phyloP scores from a whole-genome alignment of 1,140 invertebrate species.

The Bombus vancouverensis region DNA sequence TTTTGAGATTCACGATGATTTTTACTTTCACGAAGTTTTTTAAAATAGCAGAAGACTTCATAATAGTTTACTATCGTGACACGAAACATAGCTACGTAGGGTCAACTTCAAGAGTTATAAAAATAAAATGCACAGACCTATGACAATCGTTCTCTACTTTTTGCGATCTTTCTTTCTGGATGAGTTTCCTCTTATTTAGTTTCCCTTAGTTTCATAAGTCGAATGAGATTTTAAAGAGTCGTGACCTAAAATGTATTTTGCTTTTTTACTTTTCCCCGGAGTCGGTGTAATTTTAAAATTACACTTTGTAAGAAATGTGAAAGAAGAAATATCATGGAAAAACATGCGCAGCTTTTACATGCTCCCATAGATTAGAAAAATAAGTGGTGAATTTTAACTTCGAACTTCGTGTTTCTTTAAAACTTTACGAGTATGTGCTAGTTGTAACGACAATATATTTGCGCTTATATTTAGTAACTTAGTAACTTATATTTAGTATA shows the following conservation, averaged over 20 bases:
- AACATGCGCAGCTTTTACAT: too few species aligned
- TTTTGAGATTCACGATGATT: background rate
- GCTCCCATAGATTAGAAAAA: too few species aligned
- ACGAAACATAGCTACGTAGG: background rate
- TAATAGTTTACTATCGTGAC: background rate
- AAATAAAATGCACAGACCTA: background rate
- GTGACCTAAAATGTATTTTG: background rate
- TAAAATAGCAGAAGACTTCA: too few species aligned
- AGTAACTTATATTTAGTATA: too few species aligned
- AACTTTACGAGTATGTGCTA: too few species aligned
- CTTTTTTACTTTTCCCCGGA: background rate
- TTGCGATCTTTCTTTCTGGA: background rate
- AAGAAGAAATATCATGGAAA: background rate
- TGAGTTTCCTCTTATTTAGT: background rate
- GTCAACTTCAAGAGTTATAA: background rate
- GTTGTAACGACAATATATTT: too few species aligned
- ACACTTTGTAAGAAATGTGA: background rate
- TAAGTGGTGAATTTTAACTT: too few species aligned
- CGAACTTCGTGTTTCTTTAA: too few species aligned
- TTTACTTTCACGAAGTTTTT: background rate
- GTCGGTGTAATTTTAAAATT: background rate
- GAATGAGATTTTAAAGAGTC: background rate
- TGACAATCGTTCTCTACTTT: background rate
- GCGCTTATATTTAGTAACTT: too few species aligned
- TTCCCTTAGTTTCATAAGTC: background rate